Conservation (phyloP, 2,113 vertebrate species). For the Coreoperca whiteheadi region DNA sequence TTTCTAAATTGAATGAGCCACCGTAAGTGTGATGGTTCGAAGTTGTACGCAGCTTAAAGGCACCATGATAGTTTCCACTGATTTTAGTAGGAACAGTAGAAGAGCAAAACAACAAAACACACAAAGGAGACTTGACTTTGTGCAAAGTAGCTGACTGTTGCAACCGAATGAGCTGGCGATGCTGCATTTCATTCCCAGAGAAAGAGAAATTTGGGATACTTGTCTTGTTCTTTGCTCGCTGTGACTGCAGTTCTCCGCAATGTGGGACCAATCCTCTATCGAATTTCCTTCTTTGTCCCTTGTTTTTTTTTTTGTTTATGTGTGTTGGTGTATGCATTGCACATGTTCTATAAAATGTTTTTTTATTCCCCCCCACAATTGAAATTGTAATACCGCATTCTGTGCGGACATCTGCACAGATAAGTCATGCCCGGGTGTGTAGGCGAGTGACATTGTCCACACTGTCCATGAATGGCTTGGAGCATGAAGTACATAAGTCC, state of each 20-base stretch:
- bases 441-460: slow-evolving; percentile 18
- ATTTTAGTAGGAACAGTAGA: slow-evolving; percentile 59
- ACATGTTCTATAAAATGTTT: slow-evolving; percentile 7
- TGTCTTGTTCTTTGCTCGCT: slow-evolving; percentile 36
- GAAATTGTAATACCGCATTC: slow-evolving; percentile 22
- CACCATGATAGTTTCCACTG: slow-evolving; percentile 62
- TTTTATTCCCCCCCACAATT: slow-evolving; percentile 1
- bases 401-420: slow-evolving; percentile 30
- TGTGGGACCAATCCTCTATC: slow-evolving; percentile 38
- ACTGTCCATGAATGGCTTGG: slow-evolving; percentile 15
- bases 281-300: slow-evolving; percentile 46
- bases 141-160: slow-evolving; percentile 28
- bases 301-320: slow-evolving; percentile 10
- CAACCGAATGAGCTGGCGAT: slow-evolving; percentile 18
- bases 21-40: slow-evolving; percentile 77
- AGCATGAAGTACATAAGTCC: neutral
- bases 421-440: slow-evolving; percentile 19
- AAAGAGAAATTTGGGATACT: slow-evolving; percentile 40
- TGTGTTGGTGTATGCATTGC: slow-evolving; percentile 25
- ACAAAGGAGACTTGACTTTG: slow-evolving; percentile 45
- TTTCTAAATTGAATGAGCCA: slow-evolving; percentile 80
- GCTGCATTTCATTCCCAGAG: slow-evolving; percentile 34
- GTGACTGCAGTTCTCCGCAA: slow-evolving; percentile 36
- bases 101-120: slow-evolving; percentile 53
- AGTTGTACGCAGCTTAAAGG: slow-evolving; percentile 72